These are phyloP conservation scores for Sebastes variabilis DNA, from an alignment of 2,797 vertebrate genomes.

Conservation along the genomic window DNA sequence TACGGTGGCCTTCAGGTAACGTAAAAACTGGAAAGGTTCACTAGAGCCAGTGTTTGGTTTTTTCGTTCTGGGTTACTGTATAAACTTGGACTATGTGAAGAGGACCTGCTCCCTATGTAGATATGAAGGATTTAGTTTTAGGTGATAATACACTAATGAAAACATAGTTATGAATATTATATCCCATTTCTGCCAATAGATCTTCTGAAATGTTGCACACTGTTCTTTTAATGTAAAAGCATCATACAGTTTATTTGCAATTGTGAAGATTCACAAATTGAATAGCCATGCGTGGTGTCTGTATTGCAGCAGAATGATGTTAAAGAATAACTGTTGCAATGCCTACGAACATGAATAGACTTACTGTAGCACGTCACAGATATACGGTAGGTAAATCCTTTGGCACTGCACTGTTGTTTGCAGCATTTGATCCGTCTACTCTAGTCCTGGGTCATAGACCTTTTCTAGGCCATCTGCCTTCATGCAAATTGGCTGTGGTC, in stretches of 20 bases:
- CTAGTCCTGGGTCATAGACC: slow-evolving; percentile 38
- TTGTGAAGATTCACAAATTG: neutral
- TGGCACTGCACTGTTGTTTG: neutral
- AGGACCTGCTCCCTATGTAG: no score
- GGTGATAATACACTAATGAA: no score
- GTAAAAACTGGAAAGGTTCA: no score
- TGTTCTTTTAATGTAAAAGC: no score
- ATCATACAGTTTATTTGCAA: neutral
- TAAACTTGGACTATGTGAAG: no score
- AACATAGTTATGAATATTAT: no score
- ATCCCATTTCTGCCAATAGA: no score
- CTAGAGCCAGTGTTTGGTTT: no score
- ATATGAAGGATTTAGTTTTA: no score
- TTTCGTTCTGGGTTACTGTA: no score
- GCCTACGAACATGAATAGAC: neutral
- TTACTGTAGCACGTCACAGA: neutral
- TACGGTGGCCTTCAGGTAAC: no score
- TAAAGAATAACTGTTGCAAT: neutral
- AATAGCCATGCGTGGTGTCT: neutral
- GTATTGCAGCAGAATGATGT: neutral
- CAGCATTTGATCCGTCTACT: slow-evolving; percentile 25
- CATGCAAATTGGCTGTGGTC: slow-evolving; percentile 36
- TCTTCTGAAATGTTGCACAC: no score
- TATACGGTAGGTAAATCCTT: slow-evolving; percentile 1
- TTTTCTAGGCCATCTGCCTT: slow-evolving; percentile 42